Evolutionary conservation across 2,797 vertebrate genomes (phyloP), one percentile per base, ranked within the genome.

Genomic region (Rallus crepitans): DNA sequence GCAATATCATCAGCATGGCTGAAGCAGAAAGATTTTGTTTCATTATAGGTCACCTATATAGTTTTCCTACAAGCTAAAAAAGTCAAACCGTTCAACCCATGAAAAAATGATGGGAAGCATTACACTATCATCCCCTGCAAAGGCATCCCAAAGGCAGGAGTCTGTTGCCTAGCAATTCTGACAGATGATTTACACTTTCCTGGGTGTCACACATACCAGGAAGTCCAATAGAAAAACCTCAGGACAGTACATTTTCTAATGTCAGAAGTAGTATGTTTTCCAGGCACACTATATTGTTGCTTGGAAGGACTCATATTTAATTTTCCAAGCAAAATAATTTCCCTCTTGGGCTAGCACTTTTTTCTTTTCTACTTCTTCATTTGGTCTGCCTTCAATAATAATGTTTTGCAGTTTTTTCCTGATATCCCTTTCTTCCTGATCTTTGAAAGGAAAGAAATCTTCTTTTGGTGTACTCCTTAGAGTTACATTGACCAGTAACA

Each of bases 401-500:
- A 80, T 4, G 18, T 77, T 90, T 95, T 93, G 57, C 59, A 68
- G 35, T 65, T 70, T 92, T 92, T 57, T 42, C 82, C 45, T 93
- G 27, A 33, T 79, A 61, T 48, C 13, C 31, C 28, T 3, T 7
- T 81, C 91, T 90, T 94, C 27, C 40, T 75, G 12, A 28, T 92
- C 73, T 96, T 83, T 80, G 89, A 95, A 95, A 89, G 65, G 90
- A 93, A 94, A 89, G 57, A 81, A 45, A 72, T 61, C 45, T 88
- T 63, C 71, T 91, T 90, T 88, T 87, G 91, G 87, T 96, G 83
- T 91, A 89, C 70, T 59, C 76, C 93, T 94, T 91, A 89, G 88
- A 96, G 88, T 91, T 91, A 81, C 57, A 66, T 89, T 97, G 97
- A 78, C 87, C 96, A 95, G 48, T 82, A 95, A 78, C 75, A 94